Percentiles rank a stretch among this genome's conserved stretches.
These are phyloP conservation scores for Rhipidura dahli DNA, from an alignment of 2,113 vertebrate genomes.

Conservation along the genomic window DNA sequence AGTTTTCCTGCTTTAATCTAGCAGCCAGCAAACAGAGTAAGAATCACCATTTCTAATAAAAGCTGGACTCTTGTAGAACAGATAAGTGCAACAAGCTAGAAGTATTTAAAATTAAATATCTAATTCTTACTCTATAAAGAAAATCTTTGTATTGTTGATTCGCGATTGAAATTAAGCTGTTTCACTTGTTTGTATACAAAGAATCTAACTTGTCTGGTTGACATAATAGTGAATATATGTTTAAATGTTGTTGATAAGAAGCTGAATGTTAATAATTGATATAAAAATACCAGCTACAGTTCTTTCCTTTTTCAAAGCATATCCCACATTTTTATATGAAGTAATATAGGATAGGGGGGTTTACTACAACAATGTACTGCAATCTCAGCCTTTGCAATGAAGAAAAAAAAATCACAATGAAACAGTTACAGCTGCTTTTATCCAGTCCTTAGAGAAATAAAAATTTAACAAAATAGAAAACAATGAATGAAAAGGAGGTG, in stretches of 20 bases:
- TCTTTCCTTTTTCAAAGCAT: background rate
- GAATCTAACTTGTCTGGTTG: background rate
- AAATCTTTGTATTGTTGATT: background rate
- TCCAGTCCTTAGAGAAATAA: background rate
- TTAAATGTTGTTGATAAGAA: background rate
- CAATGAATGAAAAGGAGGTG: background rate
- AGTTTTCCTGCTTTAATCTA: background rate
- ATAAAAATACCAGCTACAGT: background rate
- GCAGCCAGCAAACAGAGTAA: background rate
- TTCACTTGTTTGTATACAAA: background rate
- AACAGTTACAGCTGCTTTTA: background rate
- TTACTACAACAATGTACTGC: background rate
- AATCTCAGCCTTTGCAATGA: background rate
- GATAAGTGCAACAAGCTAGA: background rate
- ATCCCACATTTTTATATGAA: background rate
- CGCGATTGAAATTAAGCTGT: background rate
- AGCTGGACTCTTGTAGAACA: background rate
- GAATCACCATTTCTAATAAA: background rate
- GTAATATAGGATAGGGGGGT: background rate
- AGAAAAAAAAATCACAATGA: background rate
- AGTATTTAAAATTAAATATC: background rate
- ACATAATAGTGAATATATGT: background rate
- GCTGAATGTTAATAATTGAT: background rate
- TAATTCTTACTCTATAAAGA: background rate
- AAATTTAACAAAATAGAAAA: background rate